These are phyloP conservation scores for Bembecia ichneumoniformis DNA, from an alignment of 2,888 invertebrate genomes.

Conservation along the genomic window DNA sequence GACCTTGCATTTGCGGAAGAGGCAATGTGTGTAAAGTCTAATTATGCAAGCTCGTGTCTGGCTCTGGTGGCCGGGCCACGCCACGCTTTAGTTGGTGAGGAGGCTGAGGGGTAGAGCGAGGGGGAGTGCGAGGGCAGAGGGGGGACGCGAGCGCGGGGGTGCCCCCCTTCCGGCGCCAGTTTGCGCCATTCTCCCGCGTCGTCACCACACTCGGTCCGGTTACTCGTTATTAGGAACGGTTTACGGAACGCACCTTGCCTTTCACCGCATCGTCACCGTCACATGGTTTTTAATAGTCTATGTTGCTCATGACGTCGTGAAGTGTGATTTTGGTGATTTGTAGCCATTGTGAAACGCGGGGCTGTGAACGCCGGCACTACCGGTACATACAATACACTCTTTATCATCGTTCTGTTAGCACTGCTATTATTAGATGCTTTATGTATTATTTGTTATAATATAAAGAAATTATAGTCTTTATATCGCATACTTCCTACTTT, in stretches of 20 bases:
- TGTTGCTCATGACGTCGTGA: conserved; percentile 53
- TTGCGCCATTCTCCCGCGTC: conserved; percentile 65
- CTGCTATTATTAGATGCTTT: background rate
- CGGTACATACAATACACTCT: conserved; percentile 44
- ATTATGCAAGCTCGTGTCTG: conserved; percentile 62
- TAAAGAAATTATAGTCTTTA: no score
- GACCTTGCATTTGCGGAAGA: conserved; percentile 61
- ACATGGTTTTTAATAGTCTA: conserved; percentile 47
- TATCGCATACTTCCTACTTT: background rate
- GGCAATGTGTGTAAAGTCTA: conserved; percentile 55
- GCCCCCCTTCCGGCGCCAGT: conserved; percentile 50
- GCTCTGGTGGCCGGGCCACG: conserved; percentile 37
- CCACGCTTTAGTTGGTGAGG: conserved; percentile 4
- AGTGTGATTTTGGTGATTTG: conserved; percentile 68
- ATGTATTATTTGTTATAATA: background rate
- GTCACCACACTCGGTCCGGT: conserved; percentile 53
- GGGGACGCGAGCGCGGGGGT: conserved; percentile 18
- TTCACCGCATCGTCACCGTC: conserved; percentile 54
- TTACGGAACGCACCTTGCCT: conserved; percentile 63
- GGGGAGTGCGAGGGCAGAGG: conserved; percentile 14
- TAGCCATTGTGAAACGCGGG: conserved; percentile 48
- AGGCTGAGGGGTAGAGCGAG: conserved; percentile 13
- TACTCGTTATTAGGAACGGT: conserved; percentile 54
- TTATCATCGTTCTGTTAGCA: background rate
- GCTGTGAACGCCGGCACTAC: conserved; percentile 27